Percentiles rank a stretch among this genome's conserved stretches.
phyloP scores from a whole-genome alignment of 2,797 vertebrate genomes.

The Geotrypetes seraphini region DNA sequence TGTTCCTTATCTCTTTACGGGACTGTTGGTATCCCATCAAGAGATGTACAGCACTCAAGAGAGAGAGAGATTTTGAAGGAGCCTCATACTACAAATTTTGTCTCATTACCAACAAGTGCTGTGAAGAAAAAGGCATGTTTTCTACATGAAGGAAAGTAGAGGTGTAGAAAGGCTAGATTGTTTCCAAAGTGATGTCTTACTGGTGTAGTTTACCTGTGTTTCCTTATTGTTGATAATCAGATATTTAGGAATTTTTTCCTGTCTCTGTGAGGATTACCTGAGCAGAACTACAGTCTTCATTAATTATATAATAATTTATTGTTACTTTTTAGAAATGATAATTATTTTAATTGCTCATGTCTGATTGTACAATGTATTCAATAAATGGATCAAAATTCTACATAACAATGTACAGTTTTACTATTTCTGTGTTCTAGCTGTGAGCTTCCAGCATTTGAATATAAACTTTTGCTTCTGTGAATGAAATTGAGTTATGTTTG shows the following conservation, averaged over 20 bases:
- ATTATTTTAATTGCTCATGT: slow-evolving; percentile 43
- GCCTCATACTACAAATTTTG: too few species aligned
- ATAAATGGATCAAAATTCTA: too few species aligned
- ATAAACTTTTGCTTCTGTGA: too few species aligned
- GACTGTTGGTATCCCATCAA: not conserved
- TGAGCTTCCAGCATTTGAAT: too few species aligned
- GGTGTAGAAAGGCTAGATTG: too few species aligned
- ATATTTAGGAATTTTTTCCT: slow-evolving; percentile 11
- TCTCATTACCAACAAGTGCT: too few species aligned
- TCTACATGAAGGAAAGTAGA: too few species aligned
- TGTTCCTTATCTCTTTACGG: slow-evolving; percentile 8
- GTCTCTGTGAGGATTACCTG: slow-evolving; percentile 7
- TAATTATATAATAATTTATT: slow-evolving; percentile 45
- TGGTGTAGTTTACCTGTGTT: slow-evolving; percentile 6
- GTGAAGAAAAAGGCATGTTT: too few species aligned
- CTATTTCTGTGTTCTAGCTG: too few species aligned
- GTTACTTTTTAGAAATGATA: slow-evolving; percentile 35
- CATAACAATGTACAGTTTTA: too few species aligned
- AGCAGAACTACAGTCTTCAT: slow-evolving; percentile 31
- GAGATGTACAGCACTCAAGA: not conserved
- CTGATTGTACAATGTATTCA: slow-evolving; percentile 36
- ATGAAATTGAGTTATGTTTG: too few species aligned
- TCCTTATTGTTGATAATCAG: slow-evolving; percentile 11
- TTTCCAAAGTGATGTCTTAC: slow-evolving; percentile 16
- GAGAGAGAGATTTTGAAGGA: too few species aligned